Conservation (phyloP, 37 sponge, comb jelly and placozoan genomes). For the Petrosia ficiformis region DNA sequence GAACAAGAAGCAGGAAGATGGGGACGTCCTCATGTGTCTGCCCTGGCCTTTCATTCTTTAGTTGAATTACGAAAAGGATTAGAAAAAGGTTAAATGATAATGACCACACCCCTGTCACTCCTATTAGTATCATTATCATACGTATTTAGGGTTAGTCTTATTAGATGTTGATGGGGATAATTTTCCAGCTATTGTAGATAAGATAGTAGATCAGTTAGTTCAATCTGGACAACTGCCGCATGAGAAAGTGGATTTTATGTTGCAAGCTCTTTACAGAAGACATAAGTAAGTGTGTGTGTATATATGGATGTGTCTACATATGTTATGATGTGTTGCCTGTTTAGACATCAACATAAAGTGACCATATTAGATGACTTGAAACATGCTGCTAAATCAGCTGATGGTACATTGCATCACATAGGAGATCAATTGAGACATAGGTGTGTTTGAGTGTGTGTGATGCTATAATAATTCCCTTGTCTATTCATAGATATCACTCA, state of each 20-base stretch:
- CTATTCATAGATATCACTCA: neutral
- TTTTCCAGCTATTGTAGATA: conserved; percentile 31
- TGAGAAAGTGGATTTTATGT: neutral
- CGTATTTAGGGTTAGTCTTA: conserved; percentile 21
- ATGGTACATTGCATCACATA: conserved; percentile 41
- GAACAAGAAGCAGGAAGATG: conserved; percentile 77
- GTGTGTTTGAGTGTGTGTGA: no score
- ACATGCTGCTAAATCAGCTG: conserved; percentile 21
- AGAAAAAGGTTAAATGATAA: conserved; percentile 39
- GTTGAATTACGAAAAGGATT: conserved; percentile 57
- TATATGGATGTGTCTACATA: neutral
- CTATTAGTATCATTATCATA: neutral
- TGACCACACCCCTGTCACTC: neutral
- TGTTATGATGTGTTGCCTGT: neutral
- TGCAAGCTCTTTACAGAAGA: conserved; percentile 44
- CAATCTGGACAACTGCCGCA: neutral
- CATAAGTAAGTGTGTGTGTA: conserved; percentile 18
- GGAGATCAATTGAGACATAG: conserved; percentile 24
- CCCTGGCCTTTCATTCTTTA: conserved; percentile 72
- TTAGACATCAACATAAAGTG: conserved; percentile 15
- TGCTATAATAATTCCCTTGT: no score
- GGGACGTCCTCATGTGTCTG: conserved; percentile 85
- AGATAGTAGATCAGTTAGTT: conserved; percentile 26
- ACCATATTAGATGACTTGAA: conserved; percentile 49
- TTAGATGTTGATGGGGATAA: conserved; percentile 51